Evolutionary conservation across 2,113 vertebrate genomes (phyloP), one percentile per base, ranked within the genome.

Genomic region (Cariama cristata): DNA sequence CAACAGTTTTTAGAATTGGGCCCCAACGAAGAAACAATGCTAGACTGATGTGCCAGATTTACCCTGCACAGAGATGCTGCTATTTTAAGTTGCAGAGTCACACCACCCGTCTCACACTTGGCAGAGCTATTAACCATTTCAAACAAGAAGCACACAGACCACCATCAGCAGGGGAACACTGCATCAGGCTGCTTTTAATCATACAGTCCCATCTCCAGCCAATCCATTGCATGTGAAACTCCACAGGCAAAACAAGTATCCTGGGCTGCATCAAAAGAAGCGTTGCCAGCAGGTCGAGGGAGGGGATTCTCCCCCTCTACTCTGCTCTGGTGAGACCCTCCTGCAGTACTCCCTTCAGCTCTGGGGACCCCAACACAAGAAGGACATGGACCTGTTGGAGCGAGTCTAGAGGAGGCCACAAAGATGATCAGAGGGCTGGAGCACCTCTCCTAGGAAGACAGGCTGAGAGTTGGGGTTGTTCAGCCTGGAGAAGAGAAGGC

Each of bases 61-160:
- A 93, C 74, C 81, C 95, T 83, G 94, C 38, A 81, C 42, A 94
- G 89, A 88, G 82, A 94, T 45, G 63, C 83, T 95, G 89, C 97
- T 96, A 96, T 97, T 97, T 97, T 96, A 97, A 96, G 95, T 53
- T 7, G 13, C 64, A 66, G 80, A 95, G 82, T 96, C 94, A 93
- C 86, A 91, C 74, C 69, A 72, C 76, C 83, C 88, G 0, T 74
- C 73, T 69, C 2, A 2, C 79, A 73, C 85, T 16, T 69, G 81
- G 93, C 91, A 95, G 44, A 56, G 52, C 67, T 80, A 55, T 88
- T 80, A 88, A 95, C 90, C 9, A 1, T 92, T 96, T 92, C 71
- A 56, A 89, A 87, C 42, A 47, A 87, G 74, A n/a, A 94, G 82
- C 80, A 85, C 4, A 4, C 6, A 7, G 68, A 44, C 18, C 1